Conservation (phyloP, 2,797 vertebrate species). For the Sebastes itinus region DNA sequence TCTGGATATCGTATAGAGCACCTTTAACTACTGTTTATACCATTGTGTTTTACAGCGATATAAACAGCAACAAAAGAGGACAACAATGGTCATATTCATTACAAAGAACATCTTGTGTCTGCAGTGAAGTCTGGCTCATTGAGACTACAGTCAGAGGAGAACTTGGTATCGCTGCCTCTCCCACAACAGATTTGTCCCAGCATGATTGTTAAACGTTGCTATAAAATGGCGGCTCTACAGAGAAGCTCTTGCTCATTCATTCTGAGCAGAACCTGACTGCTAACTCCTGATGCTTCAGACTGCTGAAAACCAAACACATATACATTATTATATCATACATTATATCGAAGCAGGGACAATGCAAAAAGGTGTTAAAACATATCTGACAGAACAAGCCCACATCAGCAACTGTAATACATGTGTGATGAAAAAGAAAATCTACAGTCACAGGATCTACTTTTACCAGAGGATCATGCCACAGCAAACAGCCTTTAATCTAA, state of each 20-base stretch:
- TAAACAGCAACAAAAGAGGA: fast-evolving
- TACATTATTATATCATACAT: neutral
- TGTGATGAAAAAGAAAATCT: neutral
- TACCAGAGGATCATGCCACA: neutral
- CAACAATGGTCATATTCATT: neutral
- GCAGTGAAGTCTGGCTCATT: neutral
- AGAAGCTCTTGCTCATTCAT: neutral
- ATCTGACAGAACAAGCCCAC: neutral
- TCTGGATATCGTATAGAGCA: neutral
- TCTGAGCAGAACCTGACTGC: neutral
- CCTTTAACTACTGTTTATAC: neutral
- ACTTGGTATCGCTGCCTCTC: neutral
- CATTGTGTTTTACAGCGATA: neutral
- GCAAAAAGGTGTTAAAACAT: neutral
- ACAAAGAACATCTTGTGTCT: neutral
- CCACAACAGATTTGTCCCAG: conserved; percentile 9
- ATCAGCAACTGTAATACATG: neutral
- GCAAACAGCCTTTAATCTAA: neutral
- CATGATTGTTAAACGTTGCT: neutral
- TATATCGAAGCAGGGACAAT: neutral
- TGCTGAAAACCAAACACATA: neutral
- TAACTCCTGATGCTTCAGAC: neutral
- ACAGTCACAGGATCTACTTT: neutral
- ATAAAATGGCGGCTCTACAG: conserved; percentile 31
- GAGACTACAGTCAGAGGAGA: neutral